Percentiles rank a stretch among this genome's conserved stretches.
Conservation (phyloP, 2,888 invertebrate genomes). For the Falcaria lacertinaria region DNA sequence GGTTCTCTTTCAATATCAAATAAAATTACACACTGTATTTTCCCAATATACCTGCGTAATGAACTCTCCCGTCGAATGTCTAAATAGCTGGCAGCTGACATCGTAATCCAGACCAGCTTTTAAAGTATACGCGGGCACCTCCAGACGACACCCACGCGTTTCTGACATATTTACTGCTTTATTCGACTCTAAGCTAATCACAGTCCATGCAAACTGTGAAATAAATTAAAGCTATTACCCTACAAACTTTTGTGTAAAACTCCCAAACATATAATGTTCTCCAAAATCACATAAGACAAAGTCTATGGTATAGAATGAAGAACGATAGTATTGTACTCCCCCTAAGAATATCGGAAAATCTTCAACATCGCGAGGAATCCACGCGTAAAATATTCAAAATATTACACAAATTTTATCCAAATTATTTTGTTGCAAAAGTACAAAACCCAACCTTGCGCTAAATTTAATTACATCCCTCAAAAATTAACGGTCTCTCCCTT, state of each 20-base stretch:
- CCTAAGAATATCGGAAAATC: no score
- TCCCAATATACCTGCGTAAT: constrained; percentile 41
- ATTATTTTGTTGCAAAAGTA: background rate
- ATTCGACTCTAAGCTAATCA: constrained; percentile 19
- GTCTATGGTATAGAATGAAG: no score
- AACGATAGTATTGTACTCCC: no score
- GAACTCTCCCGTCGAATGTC: constrained; percentile 25
- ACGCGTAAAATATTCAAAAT: background rate
- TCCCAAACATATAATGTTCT: no score
- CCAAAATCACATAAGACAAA: no score
- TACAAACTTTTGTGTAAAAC: background rate
- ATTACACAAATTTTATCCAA: background rate
- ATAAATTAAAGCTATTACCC: background rate
- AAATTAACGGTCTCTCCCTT: background rate
- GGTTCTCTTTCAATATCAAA: no score
- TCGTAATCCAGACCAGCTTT: constrained; percentile 34
- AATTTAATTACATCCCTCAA: background rate
- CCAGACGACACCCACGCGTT: constrained; percentile 32
- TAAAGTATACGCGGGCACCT: constrained; percentile 33
- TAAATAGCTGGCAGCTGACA: constrained; percentile 35
- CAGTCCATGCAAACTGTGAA: constrained; percentile 48
- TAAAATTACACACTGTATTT: no score
- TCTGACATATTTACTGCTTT: constrained; percentile 25
- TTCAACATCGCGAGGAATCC: background rate
- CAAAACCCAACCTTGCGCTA: background rate